These are phyloP conservation scores for fruit fly (Drosophila melanogaster) DNA, from an alignment of 1,140 invertebrate genomes.

Conservation along the genomic window Release_6_plus_ISO1_MT NT_037436.4:5488501-5489000, in stretches of 20 bases:
- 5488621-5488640: conserved; percentile 44
- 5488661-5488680: conserved; percentile 57
- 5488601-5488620: conserved; percentile 41
- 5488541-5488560: conserved; percentile 15
- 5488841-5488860: conserved; percentile 57
- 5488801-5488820: conserved; percentile 67
- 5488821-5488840: conserved; percentile 54
- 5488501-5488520: conserved; percentile 11
- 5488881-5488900: conserved; percentile 21
- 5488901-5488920: conserved; percentile 72
- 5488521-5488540: neutral
- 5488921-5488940: conserved; percentile 41
- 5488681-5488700: conserved; percentile 53
- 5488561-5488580: conserved; percentile 13
- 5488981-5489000: conserved; percentile 15
- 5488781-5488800: conserved; percentile 75
- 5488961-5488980: conserved; percentile 43
- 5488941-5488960: conserved; percentile 54
- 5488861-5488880: conserved; percentile 50
- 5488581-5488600: conserved; percentile 40
- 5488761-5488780: conserved; percentile 82
- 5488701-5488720: conserved; percentile 44
- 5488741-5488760: conserved; percentile 81
- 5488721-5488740: conserved; percentile 49
- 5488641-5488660: conserved; percentile 54